phyloP scores from a whole-genome alignment of 2,888 invertebrate genomes.

The Pinctada fucata region DNA sequence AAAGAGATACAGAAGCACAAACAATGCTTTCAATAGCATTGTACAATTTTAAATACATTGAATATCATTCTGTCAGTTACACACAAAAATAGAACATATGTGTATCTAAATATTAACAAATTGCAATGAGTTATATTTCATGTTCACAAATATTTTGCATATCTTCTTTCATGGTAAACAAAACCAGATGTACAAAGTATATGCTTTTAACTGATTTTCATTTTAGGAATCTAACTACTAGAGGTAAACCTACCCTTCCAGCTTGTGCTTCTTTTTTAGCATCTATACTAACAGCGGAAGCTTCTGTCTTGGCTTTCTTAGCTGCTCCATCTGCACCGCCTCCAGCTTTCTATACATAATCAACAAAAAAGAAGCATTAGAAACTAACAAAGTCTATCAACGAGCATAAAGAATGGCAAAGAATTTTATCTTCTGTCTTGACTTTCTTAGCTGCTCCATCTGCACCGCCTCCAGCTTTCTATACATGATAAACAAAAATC shows the following conservation, averaged over 20 bases:
- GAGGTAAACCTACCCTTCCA: conserved; percentile 62
- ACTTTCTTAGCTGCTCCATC: conserved; percentile 66
- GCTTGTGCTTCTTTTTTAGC: conserved; percentile 71
- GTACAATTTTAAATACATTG: too few species aligned
- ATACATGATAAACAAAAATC: neutral
- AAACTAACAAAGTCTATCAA: neutral
- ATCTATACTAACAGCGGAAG: conserved; percentile 63
- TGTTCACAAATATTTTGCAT: too few species aligned
- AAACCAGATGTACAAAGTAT: too few species aligned
- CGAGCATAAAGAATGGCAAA: neutral
- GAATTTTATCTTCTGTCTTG: conserved; percentile 53
- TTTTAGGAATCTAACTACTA: too few species aligned
- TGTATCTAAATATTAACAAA: too few species aligned
- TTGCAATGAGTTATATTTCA: too few species aligned
- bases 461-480: conserved; percentile 49
- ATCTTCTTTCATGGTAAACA: too few species aligned
- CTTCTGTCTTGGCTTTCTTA: conserved; percentile 68
- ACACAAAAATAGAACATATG: too few species aligned
- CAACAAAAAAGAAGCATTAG: neutral
- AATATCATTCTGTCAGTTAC: too few species aligned
- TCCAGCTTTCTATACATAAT: conserved; percentile 43
- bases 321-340: conserved; percentile 57
- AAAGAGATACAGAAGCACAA: too few species aligned
- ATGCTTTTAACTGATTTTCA: too few species aligned
- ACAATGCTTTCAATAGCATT: too few species aligned